Conservation (phyloP, 1,140 invertebrate genomes). For the Theocolax elegans region DNA sequence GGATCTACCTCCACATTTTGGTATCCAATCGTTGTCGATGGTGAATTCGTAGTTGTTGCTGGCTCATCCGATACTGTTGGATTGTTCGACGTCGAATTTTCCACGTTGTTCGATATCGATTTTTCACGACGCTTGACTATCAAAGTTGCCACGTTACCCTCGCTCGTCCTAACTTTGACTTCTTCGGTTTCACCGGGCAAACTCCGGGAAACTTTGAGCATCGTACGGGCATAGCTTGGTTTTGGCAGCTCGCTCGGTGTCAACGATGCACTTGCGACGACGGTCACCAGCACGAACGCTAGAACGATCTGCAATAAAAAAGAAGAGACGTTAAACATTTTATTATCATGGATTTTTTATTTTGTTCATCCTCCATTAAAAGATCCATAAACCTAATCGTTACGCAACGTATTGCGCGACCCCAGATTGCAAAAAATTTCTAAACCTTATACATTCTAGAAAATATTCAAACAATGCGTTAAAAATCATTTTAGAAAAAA, state of each 20-base stretch:
- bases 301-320: slow-evolving; percentile 47
- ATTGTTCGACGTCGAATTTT: neutral
- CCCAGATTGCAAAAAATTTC: too few species aligned
- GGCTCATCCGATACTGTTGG: neutral
- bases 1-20: slow-evolving; percentile 31
- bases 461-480: too few species aligned
- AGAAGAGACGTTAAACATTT: too few species aligned
- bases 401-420: too few species aligned
- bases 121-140: slow-evolving; percentile 79
- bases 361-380: too few species aligned
- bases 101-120: slow-evolving; percentile 9
- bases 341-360: too few species aligned
- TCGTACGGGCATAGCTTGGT: slow-evolving; percentile 74
- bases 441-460: too few species aligned
- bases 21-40: slow-evolving; percentile 16
- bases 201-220: slow-evolving; percentile 81
- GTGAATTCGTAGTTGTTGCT: neutral
- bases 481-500: too few species aligned
- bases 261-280: neutral
- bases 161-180: slow-evolving; percentile 78
- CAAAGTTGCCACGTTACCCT: slow-evolving; percentile 79
- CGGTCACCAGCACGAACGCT: slow-evolving; percentile 27
- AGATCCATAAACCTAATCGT: too few species aligned
- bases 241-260: slow-evolving; percentile 52
- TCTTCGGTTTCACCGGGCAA: slow-evolving; percentile 80